These are phyloP conservation scores for Dinothrombium tinctorium DNA, from an alignment of 1,140 invertebrate species.

Conservation along the genomic window DNA sequence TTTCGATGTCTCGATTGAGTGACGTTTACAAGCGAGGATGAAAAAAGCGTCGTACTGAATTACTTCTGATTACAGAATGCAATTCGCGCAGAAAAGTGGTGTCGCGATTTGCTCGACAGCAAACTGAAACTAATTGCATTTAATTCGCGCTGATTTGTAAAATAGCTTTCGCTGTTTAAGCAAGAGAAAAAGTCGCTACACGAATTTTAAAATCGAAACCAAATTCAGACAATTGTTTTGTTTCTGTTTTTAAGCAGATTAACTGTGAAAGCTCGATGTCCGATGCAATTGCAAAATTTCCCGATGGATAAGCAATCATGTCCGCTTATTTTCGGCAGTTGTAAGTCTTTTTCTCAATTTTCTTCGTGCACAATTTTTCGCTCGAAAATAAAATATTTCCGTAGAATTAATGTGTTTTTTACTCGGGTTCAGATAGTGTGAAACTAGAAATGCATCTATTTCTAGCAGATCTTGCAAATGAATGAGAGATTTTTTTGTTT, in stretches of 20 bases:
- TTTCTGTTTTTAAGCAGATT: constrained; percentile 17
- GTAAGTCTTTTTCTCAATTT: constrained; percentile 20
- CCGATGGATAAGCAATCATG: constrained; percentile 25
- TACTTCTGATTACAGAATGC: too few species aligned
- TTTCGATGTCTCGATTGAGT: too few species aligned
- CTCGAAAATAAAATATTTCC: too few species aligned
- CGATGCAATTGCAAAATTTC: constrained; percentile 27
- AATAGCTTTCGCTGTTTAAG: not conserved
- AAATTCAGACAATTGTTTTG: not conserved
- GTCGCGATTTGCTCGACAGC: constrained; percentile 7
- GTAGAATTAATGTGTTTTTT: too few species aligned
- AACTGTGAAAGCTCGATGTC: constrained; percentile 27
- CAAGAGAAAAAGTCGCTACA: not conserved
- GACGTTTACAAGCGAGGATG: too few species aligned
- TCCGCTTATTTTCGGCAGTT: constrained; percentile 23
- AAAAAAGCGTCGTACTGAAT: too few species aligned
- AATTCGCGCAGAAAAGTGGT: too few species aligned
- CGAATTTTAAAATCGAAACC: not conserved
- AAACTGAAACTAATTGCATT: constrained; percentile 19
- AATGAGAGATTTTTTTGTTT: too few species aligned
- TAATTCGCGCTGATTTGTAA: constrained; percentile 18
- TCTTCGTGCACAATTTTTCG: not conserved
- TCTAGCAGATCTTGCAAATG: too few species aligned
- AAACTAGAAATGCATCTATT: too few species aligned
- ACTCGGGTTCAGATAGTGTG: too few species aligned